Evolutionary conservation across 2,113 vertebrate species (phyloP), one percentile per base, ranked within the genome.

Genomic region (Cyanistes caeruleus): DNA sequence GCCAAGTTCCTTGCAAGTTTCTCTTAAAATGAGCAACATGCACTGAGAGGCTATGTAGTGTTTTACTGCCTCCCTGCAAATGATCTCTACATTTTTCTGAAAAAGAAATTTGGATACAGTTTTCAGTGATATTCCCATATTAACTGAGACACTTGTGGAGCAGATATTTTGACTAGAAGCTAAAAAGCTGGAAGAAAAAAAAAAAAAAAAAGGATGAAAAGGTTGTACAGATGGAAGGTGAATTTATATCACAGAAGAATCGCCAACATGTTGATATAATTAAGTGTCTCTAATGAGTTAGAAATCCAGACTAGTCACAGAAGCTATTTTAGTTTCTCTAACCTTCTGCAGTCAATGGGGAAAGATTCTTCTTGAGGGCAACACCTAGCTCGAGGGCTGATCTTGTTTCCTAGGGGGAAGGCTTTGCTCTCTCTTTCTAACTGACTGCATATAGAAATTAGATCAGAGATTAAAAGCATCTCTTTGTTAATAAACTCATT

Each of bases 241-340:
- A 93, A 90, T 90, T 84, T 90, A 49, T 77, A 90, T 44, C 76
- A 78, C 80, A 84, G 68, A 87, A 86, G 68, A 80, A 89, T 75
- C 69, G 78, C 44, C 52, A 88, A 51, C 14, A 77, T 80, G 51
- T 86, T 94, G 76, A 92, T 92, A 89, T 91, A 95, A 94, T 88
- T 95, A 95, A 87, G 80, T 12, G 49, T 84, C 80, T 85, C 37
- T 96, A 91, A 92, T 95, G 80, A 95, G 65, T 75, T 75, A 60
- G 59, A 87, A 75, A 89, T 55, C 43, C 68, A 91, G 51, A 30
- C 80, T 89, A 89, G 72, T 62, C 43, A 74, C n/a, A 81, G 13
- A 31, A 69, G 46, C 51, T 94, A 70, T 91, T 94, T 94, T 70
- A 58, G 37, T 70, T 89, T 81, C 43, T 74, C 20, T 46, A 67